Conservation (phyloP, 2,888 invertebrate genomes). For the Andrena marginata region DNA sequence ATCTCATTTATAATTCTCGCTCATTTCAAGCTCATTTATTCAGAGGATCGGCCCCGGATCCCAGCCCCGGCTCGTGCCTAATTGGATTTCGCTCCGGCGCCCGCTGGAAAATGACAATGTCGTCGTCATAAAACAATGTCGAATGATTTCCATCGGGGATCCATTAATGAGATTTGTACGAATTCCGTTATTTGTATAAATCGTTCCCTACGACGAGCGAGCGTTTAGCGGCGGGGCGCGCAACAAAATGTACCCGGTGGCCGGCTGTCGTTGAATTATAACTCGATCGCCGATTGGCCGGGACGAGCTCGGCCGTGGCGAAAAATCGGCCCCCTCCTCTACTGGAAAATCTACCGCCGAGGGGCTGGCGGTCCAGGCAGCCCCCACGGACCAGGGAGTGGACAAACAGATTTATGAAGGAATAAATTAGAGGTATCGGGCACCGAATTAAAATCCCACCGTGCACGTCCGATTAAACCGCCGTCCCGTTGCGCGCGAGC, state of each 20-base stretch:
- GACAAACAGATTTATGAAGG: conserved; percentile 71
- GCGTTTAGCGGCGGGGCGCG: conserved; percentile 61
- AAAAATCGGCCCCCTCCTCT: conserved; percentile 14
- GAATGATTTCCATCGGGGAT: conserved; percentile 63
- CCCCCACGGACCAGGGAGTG: not conserved
- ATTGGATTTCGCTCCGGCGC: conserved; percentile 53
- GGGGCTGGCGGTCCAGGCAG: not conserved
- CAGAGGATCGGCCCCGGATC: conserved; percentile 7
- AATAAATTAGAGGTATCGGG: conserved; percentile 73
- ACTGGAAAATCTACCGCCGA: not conserved
- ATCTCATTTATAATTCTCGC: conserved; percentile 63
- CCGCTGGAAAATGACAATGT: conserved; percentile 62
- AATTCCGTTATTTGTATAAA: conserved; percentile 64
- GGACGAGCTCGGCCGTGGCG: not conserved
- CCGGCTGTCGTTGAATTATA: conserved; percentile 54
- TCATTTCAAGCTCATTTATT: conserved; percentile 64
- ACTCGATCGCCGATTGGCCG: conserved; percentile 34
- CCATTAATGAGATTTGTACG: conserved; percentile 67
- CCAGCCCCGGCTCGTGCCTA: conserved; percentile 29
- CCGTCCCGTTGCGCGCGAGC: conserved; percentile 25
- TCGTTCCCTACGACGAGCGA: conserved; percentile 63
- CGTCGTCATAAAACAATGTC: conserved; percentile 60
- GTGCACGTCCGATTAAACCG: conserved; percentile 64
- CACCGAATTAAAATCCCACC: conserved; percentile 63
- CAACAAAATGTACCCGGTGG: not conserved